These are phyloP conservation scores for Siphlonurus alternatus DNA, from an alignment of 2,888 invertebrate species.

Conservation along the genomic window DNA sequence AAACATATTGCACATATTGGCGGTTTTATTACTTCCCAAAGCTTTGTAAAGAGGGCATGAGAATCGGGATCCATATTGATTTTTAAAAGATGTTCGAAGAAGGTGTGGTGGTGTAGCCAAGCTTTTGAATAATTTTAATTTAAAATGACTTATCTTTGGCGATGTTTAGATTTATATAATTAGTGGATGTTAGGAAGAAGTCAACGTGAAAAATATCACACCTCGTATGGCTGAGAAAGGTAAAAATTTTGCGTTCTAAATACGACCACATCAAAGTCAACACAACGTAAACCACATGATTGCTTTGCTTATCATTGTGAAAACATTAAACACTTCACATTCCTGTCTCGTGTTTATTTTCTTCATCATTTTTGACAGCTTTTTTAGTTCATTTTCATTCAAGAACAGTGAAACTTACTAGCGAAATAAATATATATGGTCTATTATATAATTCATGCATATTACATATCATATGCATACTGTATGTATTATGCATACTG, in stretches of 20 bases:
- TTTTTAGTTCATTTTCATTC: too few species aligned
- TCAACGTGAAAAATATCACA: neutral
- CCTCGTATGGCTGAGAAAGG: neutral
- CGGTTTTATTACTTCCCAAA: too few species aligned
- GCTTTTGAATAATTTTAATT: neutral
- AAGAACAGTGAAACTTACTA: too few species aligned
- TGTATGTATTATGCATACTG: too few species aligned
- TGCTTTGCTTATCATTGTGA: neutral
- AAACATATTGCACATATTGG: too few species aligned
- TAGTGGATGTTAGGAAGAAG: neutral
- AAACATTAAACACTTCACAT: too few species aligned
- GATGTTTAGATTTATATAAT: neutral
- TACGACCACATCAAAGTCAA: neutral
- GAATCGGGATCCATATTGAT: constrained; percentile 18
- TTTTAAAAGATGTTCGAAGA: constrained; percentile 17
- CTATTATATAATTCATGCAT: too few species aligned
- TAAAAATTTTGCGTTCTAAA: neutral
- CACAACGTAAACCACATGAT: neutral
- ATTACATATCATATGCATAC: too few species aligned
- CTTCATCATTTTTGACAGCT: too few species aligned
- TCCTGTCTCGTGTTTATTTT: too few species aligned
- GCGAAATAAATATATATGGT: too few species aligned
- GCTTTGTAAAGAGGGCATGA: constrained; percentile 6
- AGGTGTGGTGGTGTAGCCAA: constrained; percentile 16
- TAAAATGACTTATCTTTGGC: neutral